Evolutionary conservation across 2,888 invertebrate genomes (phyloP), one percentile per base, ranked within the genome.

Genomic region (Mechanitis mazaeus): DNA sequence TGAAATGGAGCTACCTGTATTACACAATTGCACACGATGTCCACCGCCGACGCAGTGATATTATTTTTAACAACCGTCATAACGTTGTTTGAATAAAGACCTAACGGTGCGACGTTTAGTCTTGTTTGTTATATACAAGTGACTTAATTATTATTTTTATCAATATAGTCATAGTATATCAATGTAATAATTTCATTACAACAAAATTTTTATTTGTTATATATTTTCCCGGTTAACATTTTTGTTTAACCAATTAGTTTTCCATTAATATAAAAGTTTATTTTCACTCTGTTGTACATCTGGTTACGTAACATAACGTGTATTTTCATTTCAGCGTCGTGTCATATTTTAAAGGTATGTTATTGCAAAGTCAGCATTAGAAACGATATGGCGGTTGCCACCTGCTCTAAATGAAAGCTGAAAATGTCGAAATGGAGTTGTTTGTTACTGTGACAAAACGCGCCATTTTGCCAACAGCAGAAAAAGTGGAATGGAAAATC

Each of bases 401-500:
- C 71, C 71, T 71, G 70, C 68, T 68, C 68, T 63, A 68, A 69
- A 70, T 70, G 71, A 70, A 68, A 68, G 66, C 64, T 63, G 64
- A 64, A 66, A 68, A 65, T 66, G 68, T 68, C 66, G 69, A 65
- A 69, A 71, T 70, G 69, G 67, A 70, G 70, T 68, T 68, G 69
- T 69, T 69, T 67, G 69, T 71, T 67, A 65, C 68, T 60, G 63
- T 66, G 66, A 71, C 67, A 71, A 71, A 68, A 67, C 68, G 69
- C 67, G 66, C 66, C 68, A 65, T 71, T 69, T 68, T 67, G 66
- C 67, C 64, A 68, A 68, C 65, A 65, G 63, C 68, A 75, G 74
- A 78, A 74, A 75, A 71, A 75, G 75, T 75, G 77, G 79, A 78
- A 77, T 78, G 76, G 78, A 76, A 79, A 81, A 79, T 79, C 77